Base-by-base conservation (phyloP, 2,113 vertebrate species). In the Vulpes ferrilata region DNA sequence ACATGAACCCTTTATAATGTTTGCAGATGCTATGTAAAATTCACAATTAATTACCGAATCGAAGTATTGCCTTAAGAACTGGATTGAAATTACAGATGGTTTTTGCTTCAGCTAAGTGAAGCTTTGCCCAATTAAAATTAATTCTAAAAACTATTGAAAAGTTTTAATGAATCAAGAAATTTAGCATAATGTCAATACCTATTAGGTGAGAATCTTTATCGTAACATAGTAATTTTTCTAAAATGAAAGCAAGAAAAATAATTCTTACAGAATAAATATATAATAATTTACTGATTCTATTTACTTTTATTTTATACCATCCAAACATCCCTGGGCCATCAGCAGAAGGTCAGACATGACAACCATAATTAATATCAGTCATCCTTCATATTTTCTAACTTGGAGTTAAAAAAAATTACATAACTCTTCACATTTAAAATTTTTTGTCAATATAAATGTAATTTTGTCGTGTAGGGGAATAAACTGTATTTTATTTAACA, bases 401-500 rank as follows among this genome's bases (percentile, higher is more conserved):
- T 69, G 9, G 7, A 93, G 22, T 92, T 67, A 82, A 62, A 53
- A 78, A 82, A 81, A 64, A 53, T 64, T 88, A 74, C 19, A 85
- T 48, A 48, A 3, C 22, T 71, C 5, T 82, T 88, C 48, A 85
- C 5, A 65, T 90, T 93, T 23, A 5, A 74, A 86, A 55, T 38
- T 27, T 74, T 89, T 91, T 79, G 12, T 55, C 51, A 64, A 83
- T 80, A 80, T 81, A 88, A 89, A 76, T 10, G 38, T 57, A 74
- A 38, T 85, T 95, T 80, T 89, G 38, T 82, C 83, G 38, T 64
- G 51, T 86, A 94, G 43, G 15, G 7, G 10, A 22, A 91, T 64
- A 83, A 90, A 96, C 8, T 20, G 82, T 86, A 93, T 67, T 71
- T 93, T 84, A 93, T 62, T 96, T 51, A 81, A 91, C 7, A 85